phyloP scores from a whole-genome alignment of 2,797 vertebrate genomes.

The Xiphophorus birchmanni region DNA sequence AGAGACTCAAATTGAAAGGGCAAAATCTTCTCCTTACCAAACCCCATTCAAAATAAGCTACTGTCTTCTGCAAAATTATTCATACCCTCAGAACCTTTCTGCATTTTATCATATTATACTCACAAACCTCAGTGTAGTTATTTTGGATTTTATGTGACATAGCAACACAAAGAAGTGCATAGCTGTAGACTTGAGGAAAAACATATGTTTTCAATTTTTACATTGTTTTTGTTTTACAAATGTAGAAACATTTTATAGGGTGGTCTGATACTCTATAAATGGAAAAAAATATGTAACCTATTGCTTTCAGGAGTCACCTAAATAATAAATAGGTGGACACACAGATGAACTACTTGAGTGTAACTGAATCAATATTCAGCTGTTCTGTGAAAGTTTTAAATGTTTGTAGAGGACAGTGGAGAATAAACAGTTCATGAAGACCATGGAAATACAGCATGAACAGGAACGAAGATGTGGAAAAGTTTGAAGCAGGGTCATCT shows the following conservation, averaged over 20 bases:
- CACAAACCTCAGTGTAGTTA: background rate
- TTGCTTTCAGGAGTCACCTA: background rate
- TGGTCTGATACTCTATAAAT: background rate
- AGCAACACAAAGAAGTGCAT: background rate
- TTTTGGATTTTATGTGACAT: background rate
- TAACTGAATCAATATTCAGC: background rate
- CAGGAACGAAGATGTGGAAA: background rate
- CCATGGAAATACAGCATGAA: background rate
- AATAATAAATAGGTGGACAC: background rate
- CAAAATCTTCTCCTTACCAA: conserved; percentile 50
- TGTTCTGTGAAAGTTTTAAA: background rate
- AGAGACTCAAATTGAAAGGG: conserved; percentile 61
- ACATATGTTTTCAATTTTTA: background rate
- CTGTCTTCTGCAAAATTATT: background rate
- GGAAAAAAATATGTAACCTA: background rate
- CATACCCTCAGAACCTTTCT: background rate
- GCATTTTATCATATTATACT: background rate
- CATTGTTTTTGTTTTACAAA: background rate
- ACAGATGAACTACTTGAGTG: background rate
- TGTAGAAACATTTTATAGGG: background rate
- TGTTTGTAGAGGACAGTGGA: background rate
- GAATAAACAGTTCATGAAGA: background rate
- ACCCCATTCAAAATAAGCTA: conserved; percentile 49
- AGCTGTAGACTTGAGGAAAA: background rate
- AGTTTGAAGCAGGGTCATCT: background rate